These are phyloP conservation scores for Rhynchomys soricoides DNA, from an alignment of 2,113 vertebrate species.

Conservation along the genomic window DNA sequence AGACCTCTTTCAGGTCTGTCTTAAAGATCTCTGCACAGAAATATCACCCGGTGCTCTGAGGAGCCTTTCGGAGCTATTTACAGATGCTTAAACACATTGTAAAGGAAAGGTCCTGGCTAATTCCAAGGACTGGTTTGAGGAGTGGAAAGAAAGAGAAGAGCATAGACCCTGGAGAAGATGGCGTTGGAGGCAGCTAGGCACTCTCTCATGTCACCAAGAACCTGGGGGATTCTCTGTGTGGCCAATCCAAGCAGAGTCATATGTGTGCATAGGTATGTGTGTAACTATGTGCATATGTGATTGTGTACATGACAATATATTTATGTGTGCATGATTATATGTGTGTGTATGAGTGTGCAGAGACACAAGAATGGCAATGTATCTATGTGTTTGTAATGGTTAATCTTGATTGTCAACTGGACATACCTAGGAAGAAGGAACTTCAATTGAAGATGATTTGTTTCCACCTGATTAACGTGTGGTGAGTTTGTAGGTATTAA, in stretches of 20 bases:
- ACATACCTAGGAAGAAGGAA: not conserved
- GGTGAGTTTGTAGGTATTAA: not conserved
- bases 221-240: too few species aligned
- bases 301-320: not conserved
- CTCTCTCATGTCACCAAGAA: not conserved
- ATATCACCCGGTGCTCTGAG: constrained; percentile 54
- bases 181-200: not conserved
- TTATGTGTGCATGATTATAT: not conserved
- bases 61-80: constrained; percentile 63
- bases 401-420: not conserved
- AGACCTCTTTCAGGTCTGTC: constrained; percentile 60
- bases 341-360: not conserved
- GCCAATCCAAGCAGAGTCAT: not conserved
- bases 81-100: constrained; percentile 41
- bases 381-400: not conserved
- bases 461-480: not conserved
- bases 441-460: not conserved
- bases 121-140: not conserved
- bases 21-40: constrained; percentile 71
- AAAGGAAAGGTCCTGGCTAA: not conserved
- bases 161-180: not conserved
- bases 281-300: not conserved
- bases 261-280: not conserved
- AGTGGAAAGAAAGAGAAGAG: not conserved
- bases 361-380: too few species aligned